Evolutionary conservation across 1,140 invertebrate species (phyloP).

Genomic region (Caenorhabditis tropicalis): DNA sequence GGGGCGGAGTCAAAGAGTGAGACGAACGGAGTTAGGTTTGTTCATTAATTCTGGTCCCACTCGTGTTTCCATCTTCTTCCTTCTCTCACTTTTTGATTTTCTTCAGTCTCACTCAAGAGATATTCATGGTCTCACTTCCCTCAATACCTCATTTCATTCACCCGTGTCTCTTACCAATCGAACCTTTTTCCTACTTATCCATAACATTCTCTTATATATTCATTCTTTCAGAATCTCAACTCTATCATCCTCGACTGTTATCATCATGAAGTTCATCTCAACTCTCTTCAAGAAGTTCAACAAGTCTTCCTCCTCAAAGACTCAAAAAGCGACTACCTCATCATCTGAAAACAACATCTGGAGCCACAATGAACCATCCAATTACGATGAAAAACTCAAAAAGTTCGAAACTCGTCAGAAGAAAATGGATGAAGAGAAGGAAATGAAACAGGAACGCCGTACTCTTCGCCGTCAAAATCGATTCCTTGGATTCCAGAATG

Average conservation of each 20-base stretch:
- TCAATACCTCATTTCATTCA: too few relatives aligned
- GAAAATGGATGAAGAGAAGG: neutral
- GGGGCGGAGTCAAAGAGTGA: too few relatives aligned
- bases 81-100: too few relatives aligned
- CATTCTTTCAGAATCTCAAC: neutral
- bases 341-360: neutral
- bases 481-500: slow-evolving; percentile 17
- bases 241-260: neutral
- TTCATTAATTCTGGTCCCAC: too few relatives aligned
- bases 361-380: neutral
- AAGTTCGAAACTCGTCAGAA: neutral
- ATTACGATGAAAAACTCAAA: neutral
- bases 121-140: too few relatives aligned
- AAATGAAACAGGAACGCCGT: neutral
- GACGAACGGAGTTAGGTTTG: too few relatives aligned
- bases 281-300: neutral
- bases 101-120: too few relatives aligned
- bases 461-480: slow-evolving; percentile 28
- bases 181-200: too few relatives aligned
- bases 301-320: neutral
- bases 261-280: neutral
- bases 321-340: neutral
- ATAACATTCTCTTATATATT: neutral
- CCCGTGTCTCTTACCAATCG: too few relatives aligned
- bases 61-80: too few relatives aligned